Evolutionary conservation across 2,113 vertebrate species (phyloP).

Genomic region (Mobula hypostoma): DNA sequence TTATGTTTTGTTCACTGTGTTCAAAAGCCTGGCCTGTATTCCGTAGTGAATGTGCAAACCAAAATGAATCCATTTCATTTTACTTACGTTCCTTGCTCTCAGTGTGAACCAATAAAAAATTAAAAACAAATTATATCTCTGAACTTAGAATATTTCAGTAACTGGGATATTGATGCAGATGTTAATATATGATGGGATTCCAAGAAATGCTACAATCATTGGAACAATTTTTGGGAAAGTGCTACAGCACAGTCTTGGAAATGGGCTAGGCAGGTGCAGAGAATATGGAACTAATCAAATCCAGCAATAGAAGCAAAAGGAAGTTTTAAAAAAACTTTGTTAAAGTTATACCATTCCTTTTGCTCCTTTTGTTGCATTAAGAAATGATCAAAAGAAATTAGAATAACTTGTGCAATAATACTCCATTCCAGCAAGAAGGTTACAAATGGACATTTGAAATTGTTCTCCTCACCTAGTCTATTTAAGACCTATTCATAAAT

Average conservation of each 20-base stretch:
- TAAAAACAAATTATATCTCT: neutral
- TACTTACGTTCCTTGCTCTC: neutral
- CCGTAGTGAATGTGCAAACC: neutral
- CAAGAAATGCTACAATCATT: neutral
- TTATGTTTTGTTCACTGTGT: neutral
- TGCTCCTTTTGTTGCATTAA: neutral
- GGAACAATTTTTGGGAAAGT: slow-evolving; percentile 6
- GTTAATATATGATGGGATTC: neutral
- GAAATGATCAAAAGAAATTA: neutral
- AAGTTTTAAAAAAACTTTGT: neutral
- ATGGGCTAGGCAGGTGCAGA: neutral
- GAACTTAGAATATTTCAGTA: neutral
- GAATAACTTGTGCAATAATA: neutral
- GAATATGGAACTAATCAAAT: neutral
- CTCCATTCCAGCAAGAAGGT: neutral
- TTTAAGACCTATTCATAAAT: no score
- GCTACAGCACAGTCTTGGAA: neutral
- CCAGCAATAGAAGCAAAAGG: neutral
- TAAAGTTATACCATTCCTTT: neutral
- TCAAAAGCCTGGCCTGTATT: neutral
- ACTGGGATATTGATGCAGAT: neutral
- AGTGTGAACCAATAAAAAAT: neutral
- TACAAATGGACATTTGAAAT: no score
- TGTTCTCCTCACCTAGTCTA: no score
- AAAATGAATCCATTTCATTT: neutral